phyloP scores from a whole-genome alignment of 2,797 vertebrate species.

The Eleutherodactylus coqui region DNA sequence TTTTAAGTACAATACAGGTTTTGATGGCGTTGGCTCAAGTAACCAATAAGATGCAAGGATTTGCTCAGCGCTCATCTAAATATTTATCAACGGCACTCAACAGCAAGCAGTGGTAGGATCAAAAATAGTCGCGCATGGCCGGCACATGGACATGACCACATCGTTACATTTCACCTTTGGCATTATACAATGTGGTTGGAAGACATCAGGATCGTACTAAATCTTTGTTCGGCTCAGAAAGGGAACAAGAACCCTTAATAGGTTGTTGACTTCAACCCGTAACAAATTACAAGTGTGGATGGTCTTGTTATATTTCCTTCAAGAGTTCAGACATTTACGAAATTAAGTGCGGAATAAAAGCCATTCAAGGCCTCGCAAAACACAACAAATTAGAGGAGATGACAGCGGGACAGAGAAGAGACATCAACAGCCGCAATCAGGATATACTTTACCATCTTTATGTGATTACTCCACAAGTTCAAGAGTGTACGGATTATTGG shows the following conservation, averaged over 20 bases:
- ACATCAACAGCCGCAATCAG: slow-evolving; percentile 3
- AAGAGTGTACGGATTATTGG: slow-evolving; percentile 6
- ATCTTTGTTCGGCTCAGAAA: not conserved
- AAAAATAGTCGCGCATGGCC: not conserved
- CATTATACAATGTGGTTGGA: not conserved
- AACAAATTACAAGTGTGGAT: slow-evolving; percentile 15
- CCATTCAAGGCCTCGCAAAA: slow-evolving; percentile 36
- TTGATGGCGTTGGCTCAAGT: not conserved
- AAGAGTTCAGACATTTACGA: slow-evolving; percentile 26
- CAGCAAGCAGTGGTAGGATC: not conserved
- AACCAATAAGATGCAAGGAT: not conserved
- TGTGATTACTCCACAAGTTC: slow-evolving; percentile 28
- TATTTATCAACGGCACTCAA: not conserved
- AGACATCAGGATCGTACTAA: not conserved
- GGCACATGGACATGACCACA: not conserved
- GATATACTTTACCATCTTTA: slow-evolving; percentile 24
- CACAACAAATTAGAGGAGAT: slow-evolving; percentile 37
- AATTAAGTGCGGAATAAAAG: slow-evolving; percentile 47
- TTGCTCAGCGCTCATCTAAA: not conserved
- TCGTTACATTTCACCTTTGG: not conserved
- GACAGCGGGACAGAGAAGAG: slow-evolving; percentile 29
- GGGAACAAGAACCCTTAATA: slow-evolving; percentile 1
- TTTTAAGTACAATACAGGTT: not conserved
- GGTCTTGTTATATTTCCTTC: not conserved
- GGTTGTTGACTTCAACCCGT: not conserved